Evolutionary conservation across 1,140 invertebrate genomes (phyloP).

Genomic region (Formica selysi): DNA sequence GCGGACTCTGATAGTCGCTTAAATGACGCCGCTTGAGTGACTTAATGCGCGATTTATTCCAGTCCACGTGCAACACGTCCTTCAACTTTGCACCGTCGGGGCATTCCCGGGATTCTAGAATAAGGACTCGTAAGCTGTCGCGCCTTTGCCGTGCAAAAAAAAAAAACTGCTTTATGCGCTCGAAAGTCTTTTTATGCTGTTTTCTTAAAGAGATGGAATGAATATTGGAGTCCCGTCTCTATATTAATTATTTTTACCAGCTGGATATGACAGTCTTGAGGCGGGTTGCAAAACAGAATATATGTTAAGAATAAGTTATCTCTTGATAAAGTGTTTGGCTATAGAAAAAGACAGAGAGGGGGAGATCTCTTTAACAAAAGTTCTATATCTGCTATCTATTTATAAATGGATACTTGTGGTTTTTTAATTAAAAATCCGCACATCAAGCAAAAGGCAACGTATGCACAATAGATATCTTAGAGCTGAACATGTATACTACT

Average conservation of each 20-base stretch:
- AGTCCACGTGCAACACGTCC: slow-evolving; percentile 32
- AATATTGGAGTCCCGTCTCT: background rate
- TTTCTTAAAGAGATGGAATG: slow-evolving; percentile 24
- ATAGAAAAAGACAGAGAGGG: too few relatives aligned
- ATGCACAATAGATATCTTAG: background rate
- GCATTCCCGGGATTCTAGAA: slow-evolving; percentile 52
- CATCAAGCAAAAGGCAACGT: slow-evolving; percentile 2
- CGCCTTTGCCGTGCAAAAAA: slow-evolving; percentile 9
- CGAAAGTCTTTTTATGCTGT: slow-evolving; percentile 25
- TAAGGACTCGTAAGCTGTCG: slow-evolving; percentile 47
- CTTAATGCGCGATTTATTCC: slow-evolving; percentile 44
- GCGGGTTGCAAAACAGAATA: background rate
- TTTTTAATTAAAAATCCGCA: slow-evolving; percentile 1
- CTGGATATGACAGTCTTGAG: slow-evolving; percentile 3
- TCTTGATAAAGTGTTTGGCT: slow-evolving; percentile 32
- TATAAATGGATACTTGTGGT: background rate
- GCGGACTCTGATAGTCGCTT: slow-evolving; percentile 23
- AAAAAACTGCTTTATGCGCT: slow-evolving; percentile 45
- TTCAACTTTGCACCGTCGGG: slow-evolving; percentile 53
- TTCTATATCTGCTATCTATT: slow-evolving; percentile 19
- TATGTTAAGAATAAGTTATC: background rate
- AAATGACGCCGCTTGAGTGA: slow-evolving; percentile 27
- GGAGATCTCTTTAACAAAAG: slow-evolving; percentile 12
- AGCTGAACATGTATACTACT: background rate
- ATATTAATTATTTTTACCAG: slow-evolving; percentile 40